Evolutionary conservation across 2,113 vertebrate genomes (phyloP).

Genomic region (Notothenia rossii): DNA sequence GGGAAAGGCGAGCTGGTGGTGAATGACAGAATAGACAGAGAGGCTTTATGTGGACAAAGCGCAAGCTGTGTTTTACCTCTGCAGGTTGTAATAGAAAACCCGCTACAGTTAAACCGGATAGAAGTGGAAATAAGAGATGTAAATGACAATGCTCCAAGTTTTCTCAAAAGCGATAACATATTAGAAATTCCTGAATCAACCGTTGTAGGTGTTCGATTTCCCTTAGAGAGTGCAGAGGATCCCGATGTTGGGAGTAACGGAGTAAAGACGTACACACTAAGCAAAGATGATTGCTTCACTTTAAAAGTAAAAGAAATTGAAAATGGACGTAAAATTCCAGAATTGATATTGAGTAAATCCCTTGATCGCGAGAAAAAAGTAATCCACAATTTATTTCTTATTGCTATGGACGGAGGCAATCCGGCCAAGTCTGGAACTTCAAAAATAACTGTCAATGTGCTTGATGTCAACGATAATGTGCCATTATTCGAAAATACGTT

Average conservation of each 20-base stretch:
- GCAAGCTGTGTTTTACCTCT: slow-evolving; percentile 83
- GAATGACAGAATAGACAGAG: slow-evolving; percentile 87
- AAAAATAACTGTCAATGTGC: slow-evolving; percentile 66
- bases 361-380: slow-evolving; percentile 80
- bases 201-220: slow-evolving; percentile 77
- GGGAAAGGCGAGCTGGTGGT: slow-evolving; percentile 85
- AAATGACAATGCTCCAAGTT: slow-evolving; percentile 87
- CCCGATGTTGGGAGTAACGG: slow-evolving; percentile 75
- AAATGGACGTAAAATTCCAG: slow-evolving; percentile 71
- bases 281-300: slow-evolving; percentile 74
- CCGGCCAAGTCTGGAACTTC: slow-evolving; percentile 66
- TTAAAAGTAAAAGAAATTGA: slow-evolving; percentile 75
- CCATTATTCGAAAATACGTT: slow-evolving; percentile 81
- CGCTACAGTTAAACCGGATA: slow-evolving; percentile 82
- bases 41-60: slow-evolving; percentile 86
- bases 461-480: slow-evolving; percentile 90
- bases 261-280: slow-evolving; percentile 71
- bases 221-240: slow-evolving; percentile 76
- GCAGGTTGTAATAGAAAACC: slow-evolving; percentile 85
- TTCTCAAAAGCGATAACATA: slow-evolving; percentile 75
- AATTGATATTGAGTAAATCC: slow-evolving; percentile 77
- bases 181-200: slow-evolving; percentile 84
- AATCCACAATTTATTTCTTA: slow-evolving; percentile 68
- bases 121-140: slow-evolving; percentile 87
- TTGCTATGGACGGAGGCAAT: slow-evolving; percentile 79